Base-by-base conservation (phyloP, 2,113 vertebrate species). In the Perca schrenkii region DNA sequence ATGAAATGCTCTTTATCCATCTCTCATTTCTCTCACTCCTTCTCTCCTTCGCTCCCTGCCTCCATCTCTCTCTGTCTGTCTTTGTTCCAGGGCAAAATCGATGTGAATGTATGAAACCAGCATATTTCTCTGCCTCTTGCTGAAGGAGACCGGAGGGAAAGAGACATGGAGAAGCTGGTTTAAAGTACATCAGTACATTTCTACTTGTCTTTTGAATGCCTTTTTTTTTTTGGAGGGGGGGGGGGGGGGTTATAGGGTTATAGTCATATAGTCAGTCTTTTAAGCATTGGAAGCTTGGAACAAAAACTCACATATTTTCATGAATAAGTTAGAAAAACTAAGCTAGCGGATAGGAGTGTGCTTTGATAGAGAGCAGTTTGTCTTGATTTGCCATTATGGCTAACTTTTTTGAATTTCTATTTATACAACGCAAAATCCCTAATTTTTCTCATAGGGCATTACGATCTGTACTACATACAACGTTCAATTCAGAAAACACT, bases 21-120 rank as follows among this genome's bases (percentile, higher is more conserved):
- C 77, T 82, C 85, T 89, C 82, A 88, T 92, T 86, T 84, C 70
- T 82, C 79, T 65, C 69, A 25, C 66, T 85, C 71, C 69, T 62
- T 53, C 50, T 82, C 74, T 74, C 62, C 34, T 61, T 25, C 0
- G 14, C 77, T 86, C 80, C 63, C 74, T 77, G 68, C 84, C 84
- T 87, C 77, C 84, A 84, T 87, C 58, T 85, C 86, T 87, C 83
- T 85, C 82, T 52, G 70, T 88, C 91, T 79, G 80, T 93, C 92
- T 92, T 92, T 93, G 90, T 94, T 91, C 58, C 47, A 82, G 91
- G 91, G 88, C 43, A 80, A 84, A 94, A 94, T 94, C 91, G 40
- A 94, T 94, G 84, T 8, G 13, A 17, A 58, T 75, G 78, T 93
- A 94, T 94, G 91, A 94, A 94, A 93, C 87, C 77, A 12, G 87